These are phyloP conservation scores for Orthonyx spaldingii DNA, from an alignment of 2,113 vertebrate species.

Conservation along the genomic window DNA sequence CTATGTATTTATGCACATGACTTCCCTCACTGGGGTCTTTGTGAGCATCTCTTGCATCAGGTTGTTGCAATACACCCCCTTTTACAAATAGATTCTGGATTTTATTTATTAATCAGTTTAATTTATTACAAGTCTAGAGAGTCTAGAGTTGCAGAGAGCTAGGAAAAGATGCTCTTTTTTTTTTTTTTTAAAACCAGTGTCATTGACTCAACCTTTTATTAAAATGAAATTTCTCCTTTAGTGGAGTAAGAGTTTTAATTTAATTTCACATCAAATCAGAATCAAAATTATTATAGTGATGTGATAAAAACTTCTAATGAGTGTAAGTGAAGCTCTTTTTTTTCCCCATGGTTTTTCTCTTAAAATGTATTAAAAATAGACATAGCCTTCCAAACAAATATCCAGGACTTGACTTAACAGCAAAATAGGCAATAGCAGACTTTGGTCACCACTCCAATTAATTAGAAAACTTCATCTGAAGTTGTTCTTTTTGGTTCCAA, in stretches of 20 bases:
- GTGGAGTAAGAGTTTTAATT: neutral
- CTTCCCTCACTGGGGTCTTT: neutral
- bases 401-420: neutral
- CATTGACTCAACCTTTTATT: neutral
- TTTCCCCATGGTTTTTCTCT: neutral
- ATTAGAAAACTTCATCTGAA: neutral
- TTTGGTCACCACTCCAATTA: neutral
- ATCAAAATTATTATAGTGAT: neutral
- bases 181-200: too few species aligned
- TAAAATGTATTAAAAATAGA: neutral
- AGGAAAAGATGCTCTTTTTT: accelerated
- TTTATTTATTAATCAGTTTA: neutral
- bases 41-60: neutral
- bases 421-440: neutral
- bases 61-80: neutral
- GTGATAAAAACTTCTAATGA: neutral
- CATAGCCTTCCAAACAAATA: neutral
- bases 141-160: neutral
- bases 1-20: neutral
- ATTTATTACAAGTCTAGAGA: neutral
- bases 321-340: neutral
- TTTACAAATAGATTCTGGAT: neutral
- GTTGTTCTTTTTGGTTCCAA: neutral
- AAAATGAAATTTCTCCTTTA: neutral
- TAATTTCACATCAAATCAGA: neutral